Evolutionary conservation across 2,888 invertebrate species (phyloP).

Genomic region (Notodonta dromedarius): DNA sequence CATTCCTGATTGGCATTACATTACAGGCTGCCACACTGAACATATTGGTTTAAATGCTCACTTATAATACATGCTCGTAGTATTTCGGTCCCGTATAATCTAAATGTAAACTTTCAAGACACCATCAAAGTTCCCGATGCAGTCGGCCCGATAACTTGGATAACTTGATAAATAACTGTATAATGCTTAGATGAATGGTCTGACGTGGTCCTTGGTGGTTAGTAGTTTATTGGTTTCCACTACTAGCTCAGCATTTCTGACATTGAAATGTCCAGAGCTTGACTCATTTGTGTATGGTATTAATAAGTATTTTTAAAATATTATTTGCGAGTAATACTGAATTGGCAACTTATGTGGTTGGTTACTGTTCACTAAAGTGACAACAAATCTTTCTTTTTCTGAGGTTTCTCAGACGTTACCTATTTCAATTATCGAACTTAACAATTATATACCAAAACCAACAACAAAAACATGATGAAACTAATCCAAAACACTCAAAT

Average conservation of each 20-base stretch:
- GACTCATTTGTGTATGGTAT: no score
- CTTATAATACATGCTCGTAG: conserved; percentile 7
- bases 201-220: conserved; percentile 8
- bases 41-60: background rate
- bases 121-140: conserved; percentile 42
- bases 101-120: conserved; percentile 26
- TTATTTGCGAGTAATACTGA: no score
- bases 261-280: no score
- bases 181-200: conserved; percentile 31
- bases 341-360: no score
- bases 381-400: no score
- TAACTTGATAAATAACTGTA: conserved; percentile 47
- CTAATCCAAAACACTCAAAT: background rate
- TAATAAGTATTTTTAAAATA: no score
- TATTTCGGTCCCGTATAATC: conserved; percentile 11
- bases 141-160: conserved; percentile 42
- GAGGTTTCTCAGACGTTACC: no score
- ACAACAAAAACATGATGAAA: background rate
- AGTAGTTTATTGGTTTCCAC: conserved; percentile 24
- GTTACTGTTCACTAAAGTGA: no score
- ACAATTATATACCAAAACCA: background rate
- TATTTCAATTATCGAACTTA: no score
- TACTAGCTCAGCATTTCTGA: background rate
- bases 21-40: no score
- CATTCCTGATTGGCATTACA: no score